Evolutionary conservation across 2,113 vertebrate species (phyloP).

Genomic region (Rhinolophus sinicus): DNA sequence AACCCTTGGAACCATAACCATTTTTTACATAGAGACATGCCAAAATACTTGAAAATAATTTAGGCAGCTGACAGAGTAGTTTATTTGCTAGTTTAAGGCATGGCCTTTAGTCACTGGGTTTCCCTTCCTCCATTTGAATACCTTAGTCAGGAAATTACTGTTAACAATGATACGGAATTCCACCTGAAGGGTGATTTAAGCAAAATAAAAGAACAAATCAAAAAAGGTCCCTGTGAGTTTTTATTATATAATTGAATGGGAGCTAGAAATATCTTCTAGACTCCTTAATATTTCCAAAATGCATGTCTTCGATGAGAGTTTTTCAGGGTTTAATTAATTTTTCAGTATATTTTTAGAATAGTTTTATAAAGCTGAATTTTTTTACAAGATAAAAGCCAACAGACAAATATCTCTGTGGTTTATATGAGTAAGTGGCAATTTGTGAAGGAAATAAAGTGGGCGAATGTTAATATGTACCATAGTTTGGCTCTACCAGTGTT

Average conservation of each 20-base stretch:
- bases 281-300: not conserved
- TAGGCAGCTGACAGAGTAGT: constrained; percentile 52
- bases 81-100: constrained; percentile 60
- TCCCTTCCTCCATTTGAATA: not conserved
- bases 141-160: constrained; percentile 23
- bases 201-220: not conserved
- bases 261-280: not conserved
- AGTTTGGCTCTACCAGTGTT: fast-evolving
- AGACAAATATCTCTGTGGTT: not conserved
- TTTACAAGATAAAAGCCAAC: not conserved
- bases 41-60: constrained; percentile 74
- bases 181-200: constrained; percentile 54
- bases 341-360: not conserved
- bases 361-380: not conserved
- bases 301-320: not conserved
- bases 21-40: constrained; percentile 72
- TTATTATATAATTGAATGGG: not conserved
- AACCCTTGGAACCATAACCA: constrained; percentile 66
- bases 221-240: not conserved
- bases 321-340: not conserved
- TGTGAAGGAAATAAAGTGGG: not conserved
- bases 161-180: not conserved
- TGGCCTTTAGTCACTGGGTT: constrained; percentile 50
- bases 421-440: constrained; percentile 8
- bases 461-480: not conserved